A percentile compares a stretch with the other conserved stretches of the same genome.
Evolutionary conservation across 1,140 invertebrate genomes (phyloP).

Genomic region (Solenopsis invicta): DNA sequence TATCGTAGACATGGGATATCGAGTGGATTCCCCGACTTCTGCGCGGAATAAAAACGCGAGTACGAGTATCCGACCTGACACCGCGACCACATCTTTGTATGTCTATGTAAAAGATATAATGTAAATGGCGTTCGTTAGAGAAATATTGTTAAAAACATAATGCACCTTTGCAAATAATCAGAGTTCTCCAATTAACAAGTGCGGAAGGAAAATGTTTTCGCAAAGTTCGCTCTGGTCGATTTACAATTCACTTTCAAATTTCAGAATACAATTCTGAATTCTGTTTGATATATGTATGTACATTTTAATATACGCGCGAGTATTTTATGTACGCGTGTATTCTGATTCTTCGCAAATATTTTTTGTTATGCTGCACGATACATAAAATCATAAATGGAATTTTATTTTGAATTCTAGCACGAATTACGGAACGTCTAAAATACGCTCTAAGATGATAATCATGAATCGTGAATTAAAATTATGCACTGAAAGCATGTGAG

Average conservation of each 20-base stretch:
- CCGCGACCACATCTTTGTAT: background rate
- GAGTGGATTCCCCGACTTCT: conserved; percentile 29
- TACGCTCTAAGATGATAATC: background rate
- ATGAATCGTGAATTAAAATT: background rate
- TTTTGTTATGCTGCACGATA: background rate
- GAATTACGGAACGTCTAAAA: background rate
- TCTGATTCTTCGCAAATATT: conserved; percentile 26
- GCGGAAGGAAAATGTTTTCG: background rate
- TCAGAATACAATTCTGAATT: conserved; percentile 7
- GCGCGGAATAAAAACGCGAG: conserved; percentile 35
- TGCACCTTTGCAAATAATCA: background rate
- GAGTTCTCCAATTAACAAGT: background rate
- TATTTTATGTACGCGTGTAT: conserved; percentile 1
- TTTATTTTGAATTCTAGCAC: background rate
- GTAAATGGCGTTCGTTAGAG: background rate
- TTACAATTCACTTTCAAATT: background rate
- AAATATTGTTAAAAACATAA: background rate
- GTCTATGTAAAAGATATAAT: background rate
- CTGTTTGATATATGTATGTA: conserved; percentile 22
- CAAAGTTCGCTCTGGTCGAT: background rate
- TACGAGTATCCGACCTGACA: background rate
- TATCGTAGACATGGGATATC: conserved; percentile 52
- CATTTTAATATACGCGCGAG: background rate
- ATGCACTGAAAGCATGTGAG: background rate
- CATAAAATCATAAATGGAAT: conserved; percentile 10